phyloP scores from a whole-genome alignment of 2,888 invertebrate species.

The Phengaris arion region DNA sequence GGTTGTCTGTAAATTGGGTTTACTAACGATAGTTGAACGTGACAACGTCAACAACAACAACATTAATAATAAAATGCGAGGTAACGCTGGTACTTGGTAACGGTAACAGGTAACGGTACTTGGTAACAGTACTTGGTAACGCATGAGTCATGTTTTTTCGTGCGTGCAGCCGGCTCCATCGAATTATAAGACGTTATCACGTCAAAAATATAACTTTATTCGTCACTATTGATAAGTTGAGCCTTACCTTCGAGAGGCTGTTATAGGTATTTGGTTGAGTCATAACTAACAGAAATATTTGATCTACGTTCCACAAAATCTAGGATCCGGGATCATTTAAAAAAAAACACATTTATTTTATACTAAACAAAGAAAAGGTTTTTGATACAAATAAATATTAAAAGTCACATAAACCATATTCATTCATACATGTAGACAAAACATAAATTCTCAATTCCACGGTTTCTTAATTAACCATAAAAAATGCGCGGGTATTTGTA shows the following conservation, averaged over 20 bases:
- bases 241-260: not conserved
- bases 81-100: too few relatives aligned
- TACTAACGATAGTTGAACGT: too few relatives aligned
- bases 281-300: not conserved
- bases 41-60: too few relatives aligned
- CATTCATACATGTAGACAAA: constrained; percentile 14
- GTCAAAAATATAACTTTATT: not conserved
- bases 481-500: constrained; percentile 13
- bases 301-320: not conserved
- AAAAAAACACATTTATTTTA: not conserved
- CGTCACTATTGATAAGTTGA: not conserved
- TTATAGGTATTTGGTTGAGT: not conserved
- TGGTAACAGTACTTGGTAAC: too few relatives aligned
- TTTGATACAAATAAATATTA: constrained; percentile 18
- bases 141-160: too few relatives aligned
- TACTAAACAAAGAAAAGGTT: not conserved
- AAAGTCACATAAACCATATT: not conserved
- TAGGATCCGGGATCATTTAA: not conserved
- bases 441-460: constrained; percentile 14
- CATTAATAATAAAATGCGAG: too few relatives aligned
- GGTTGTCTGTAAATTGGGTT: too few relatives aligned
- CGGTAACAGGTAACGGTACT: too few relatives aligned
- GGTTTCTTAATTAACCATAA: constrained; percentile 23
- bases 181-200: too few relatives aligned
- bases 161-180: too few relatives aligned